phyloP scores from a whole-genome alignment of 2,113 vertebrate genomes.

The Eonycteris spelaea region DNA sequence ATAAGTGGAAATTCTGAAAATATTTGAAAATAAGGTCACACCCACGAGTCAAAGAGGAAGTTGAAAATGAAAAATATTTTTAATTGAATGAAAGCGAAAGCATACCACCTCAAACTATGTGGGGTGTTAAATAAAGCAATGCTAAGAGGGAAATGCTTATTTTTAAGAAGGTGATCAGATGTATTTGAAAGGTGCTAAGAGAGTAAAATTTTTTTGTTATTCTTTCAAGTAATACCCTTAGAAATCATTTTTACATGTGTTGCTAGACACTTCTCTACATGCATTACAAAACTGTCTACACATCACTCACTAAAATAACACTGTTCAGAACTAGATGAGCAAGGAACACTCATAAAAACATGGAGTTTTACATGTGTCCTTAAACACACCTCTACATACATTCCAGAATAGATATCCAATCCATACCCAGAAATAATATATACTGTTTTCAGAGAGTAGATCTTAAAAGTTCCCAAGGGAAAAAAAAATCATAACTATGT shows the following conservation, averaged over 20 bases:
- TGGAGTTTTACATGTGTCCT: neutral
- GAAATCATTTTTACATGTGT: neutral
- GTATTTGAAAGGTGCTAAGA: neutral
- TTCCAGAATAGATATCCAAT: neutral
- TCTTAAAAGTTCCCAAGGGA: neutral
- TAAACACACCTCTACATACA: neutral
- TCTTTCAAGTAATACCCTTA: neutral
- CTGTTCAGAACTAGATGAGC: neutral
- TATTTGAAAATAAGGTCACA: neutral
- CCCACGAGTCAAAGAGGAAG: neutral
- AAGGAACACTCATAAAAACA: neutral
- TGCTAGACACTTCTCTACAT: neutral
- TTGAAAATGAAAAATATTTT: neutral
- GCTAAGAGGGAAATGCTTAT: neutral
- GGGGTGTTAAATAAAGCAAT: neutral
- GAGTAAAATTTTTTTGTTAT: neutral
- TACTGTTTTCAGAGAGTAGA: neutral
- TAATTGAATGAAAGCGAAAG: neutral
- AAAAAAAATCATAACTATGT: neutral
- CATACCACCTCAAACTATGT: neutral
- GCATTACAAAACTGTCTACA: neutral
- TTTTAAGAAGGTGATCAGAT: neutral
- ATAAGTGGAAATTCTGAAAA: neutral
- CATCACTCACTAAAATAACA: neutral
- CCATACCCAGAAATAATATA: neutral